Evolutionary conservation across 2,797 vertebrate genomes (phyloP).

Genomic region (Platalea minor): DNA sequence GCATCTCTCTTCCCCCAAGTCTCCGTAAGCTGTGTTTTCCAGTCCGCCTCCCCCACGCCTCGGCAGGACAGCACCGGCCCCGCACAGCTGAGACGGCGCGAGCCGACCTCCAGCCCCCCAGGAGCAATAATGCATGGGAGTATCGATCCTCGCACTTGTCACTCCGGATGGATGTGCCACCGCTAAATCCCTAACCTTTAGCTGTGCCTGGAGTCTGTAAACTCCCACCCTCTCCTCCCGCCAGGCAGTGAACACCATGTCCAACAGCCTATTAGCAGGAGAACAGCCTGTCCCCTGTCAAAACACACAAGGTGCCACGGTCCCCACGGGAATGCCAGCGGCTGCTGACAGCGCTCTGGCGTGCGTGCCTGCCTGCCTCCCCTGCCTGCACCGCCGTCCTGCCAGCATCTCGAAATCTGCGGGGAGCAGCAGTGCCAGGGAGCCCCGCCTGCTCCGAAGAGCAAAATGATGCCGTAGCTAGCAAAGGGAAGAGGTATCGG

Average conservation of each 20-base stretch:
- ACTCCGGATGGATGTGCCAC: not conserved
- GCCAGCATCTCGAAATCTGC: not conserved
- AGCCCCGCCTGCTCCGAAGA: not conserved
- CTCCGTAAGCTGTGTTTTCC: not conserved
- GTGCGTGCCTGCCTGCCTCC: not conserved
- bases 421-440: not conserved
- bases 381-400: not conserved
- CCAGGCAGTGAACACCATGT: slow-evolving; percentile 42
- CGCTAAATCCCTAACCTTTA: slow-evolving; percentile 33
- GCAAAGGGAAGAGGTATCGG: not conserved
- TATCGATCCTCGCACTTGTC: slow-evolving; percentile 71
- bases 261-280: slow-evolving; percentile 57
- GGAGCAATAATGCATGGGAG: slow-evolving; percentile 22
- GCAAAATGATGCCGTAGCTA: fast-evolving
- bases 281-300: slow-evolving; percentile 66
- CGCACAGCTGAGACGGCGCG: not conserved
- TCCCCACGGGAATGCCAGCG: not conserved
- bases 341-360: not conserved
- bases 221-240: slow-evolving; percentile 36
- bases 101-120: slow-evolving; percentile 6
- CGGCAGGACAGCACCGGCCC: not conserved
- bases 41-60: fast-evolving
- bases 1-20: fast-evolving
- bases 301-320: slow-evolving; percentile 60
- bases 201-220: slow-evolving; percentile 51